phyloP scores from a whole-genome alignment of 2,888 invertebrate genomes.

The Caenorhabditis plicata region DNA sequence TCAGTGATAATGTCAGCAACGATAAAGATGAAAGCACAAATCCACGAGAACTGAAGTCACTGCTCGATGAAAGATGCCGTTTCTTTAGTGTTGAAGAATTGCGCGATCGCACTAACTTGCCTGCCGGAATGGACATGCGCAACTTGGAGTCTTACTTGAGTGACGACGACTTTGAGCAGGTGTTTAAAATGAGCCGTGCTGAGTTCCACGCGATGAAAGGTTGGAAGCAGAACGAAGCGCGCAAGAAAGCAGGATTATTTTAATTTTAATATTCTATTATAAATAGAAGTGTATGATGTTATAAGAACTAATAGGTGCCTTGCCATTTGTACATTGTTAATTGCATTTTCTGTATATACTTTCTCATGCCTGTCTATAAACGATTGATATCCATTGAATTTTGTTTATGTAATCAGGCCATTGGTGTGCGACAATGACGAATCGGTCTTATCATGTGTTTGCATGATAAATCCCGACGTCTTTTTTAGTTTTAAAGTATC shows the following conservation, averaged over 20 bases:
- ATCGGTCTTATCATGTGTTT: no score
- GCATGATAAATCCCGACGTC: no score
- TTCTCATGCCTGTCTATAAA: no score
- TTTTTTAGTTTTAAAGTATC: no score
- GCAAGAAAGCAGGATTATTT: slow-evolving; percentile 26
- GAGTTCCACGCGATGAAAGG: slow-evolving; percentile 45
- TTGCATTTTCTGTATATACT: no score
- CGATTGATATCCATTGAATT: no score
- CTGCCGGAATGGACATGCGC: slow-evolving; percentile 49
- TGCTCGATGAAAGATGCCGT: slow-evolving; percentile 44
- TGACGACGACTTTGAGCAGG: slow-evolving; percentile 45
- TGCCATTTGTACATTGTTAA: no score
- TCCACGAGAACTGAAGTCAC: slow-evolving; percentile 12
- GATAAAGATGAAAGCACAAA: slow-evolving; percentile 15
- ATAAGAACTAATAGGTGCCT: slow-evolving; percentile 1
- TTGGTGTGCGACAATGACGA: no score
- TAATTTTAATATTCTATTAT: slow-evolving; percentile 5
- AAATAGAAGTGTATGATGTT: background rate
- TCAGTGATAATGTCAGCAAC: no score
- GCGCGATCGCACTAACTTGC: slow-evolving; percentile 38
- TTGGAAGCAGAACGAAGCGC: slow-evolving; percentile 54
- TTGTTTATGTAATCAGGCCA: no score
- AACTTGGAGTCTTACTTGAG: slow-evolving; percentile 48
- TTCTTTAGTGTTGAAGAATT: slow-evolving; percentile 39
- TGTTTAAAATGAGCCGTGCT: slow-evolving; percentile 37